A percentile compares a stretch with the other conserved stretches of the same genome.
Evolutionary conservation across 2,888 invertebrate genomes (phyloP).

Genomic region (Ametastegia equiseti): DNA sequence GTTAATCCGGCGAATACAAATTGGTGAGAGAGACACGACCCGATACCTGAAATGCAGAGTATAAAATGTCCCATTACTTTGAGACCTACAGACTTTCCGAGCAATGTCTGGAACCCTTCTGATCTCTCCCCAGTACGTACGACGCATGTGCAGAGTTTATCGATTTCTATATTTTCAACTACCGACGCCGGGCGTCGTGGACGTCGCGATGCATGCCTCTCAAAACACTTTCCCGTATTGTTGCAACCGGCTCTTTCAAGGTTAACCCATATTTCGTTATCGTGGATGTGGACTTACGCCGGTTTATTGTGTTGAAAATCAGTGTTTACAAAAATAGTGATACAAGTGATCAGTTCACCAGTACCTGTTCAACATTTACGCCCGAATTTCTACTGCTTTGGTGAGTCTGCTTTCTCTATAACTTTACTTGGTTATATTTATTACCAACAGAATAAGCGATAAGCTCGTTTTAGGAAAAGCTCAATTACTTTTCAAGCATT

Average conservation of each 20-base stretch:
- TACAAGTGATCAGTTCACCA: neutral
- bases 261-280: conserved; percentile 68
- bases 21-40: neutral
- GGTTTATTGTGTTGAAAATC: neutral
- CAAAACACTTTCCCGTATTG: conserved; percentile 72
- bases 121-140: conserved; percentile 9
- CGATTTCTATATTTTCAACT: conserved; percentile 70
- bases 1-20: too few relatives aligned
- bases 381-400: neutral
- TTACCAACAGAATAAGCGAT: neutral
- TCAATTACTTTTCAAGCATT: too few relatives aligned
- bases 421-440: neutral
- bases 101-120: conserved; percentile 63
- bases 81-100: conserved; percentile 60
- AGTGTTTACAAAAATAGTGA: neutral
- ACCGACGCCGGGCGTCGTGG: conserved; percentile 67
- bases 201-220: conserved; percentile 55
- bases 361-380: too few relatives aligned
- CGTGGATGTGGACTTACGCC: conserved; percentile 56
- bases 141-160: conserved; percentile 71
- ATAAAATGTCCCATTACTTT: conserved; percentile 20
- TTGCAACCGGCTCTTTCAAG: conserved; percentile 73
- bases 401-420: neutral
- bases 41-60: neutral
- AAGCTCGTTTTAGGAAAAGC: too few relatives aligned